Percentiles rank a stretch among this genome's conserved stretches.
These are phyloP conservation scores for Eumerus sabulonum DNA, from an alignment of 2,888 invertebrate genomes.

Conservation along the genomic window DNA sequence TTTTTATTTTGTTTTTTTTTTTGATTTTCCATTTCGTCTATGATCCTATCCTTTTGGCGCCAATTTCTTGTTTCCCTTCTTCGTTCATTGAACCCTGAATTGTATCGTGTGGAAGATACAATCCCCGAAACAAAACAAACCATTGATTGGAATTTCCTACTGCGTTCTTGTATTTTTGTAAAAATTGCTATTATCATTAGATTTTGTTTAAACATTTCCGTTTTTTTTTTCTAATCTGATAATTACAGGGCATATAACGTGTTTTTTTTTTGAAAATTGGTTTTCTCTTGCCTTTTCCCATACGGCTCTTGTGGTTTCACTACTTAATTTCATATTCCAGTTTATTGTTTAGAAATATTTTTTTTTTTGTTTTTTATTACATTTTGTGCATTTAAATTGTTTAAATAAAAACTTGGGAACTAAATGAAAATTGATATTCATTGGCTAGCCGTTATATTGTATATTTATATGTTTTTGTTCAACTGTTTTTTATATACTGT, in stretches of 20 bases:
- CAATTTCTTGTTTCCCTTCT: constrained; percentile 12
- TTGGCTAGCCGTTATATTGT: constrained; percentile 20
- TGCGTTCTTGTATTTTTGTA: constrained; percentile 33
- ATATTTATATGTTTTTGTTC: constrained; percentile 10
- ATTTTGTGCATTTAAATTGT: constrained; percentile 57
- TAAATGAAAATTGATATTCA: constrained; percentile 16
- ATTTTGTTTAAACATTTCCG: not conserved
- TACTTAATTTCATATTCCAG: not conserved
- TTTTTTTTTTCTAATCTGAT: constrained; percentile 6
- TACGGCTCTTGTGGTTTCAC: constrained; percentile 24
- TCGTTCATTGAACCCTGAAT: constrained; percentile 25
- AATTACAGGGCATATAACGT: not conserved
- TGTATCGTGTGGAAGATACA: constrained; percentile 1
- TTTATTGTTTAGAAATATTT: no score
- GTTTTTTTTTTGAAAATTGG: constrained; percentile 23
- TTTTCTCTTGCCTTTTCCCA: constrained; percentile 14
- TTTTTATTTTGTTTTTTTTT: no score
- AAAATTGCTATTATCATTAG: constrained; percentile 24
- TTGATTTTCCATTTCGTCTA: no score
- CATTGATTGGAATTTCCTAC: constrained; percentile 16
- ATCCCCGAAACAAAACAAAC: not conserved
- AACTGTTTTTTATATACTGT: constrained; percentile 27
- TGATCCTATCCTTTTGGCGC: constrained; percentile 53
- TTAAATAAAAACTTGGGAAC: constrained; percentile 29
- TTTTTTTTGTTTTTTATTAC: constrained; percentile 21